These are phyloP conservation scores for Mormyrus hasselquistii DNA, from an alignment of 2,797 vertebrate genomes.

Conservation along the genomic window DNA sequence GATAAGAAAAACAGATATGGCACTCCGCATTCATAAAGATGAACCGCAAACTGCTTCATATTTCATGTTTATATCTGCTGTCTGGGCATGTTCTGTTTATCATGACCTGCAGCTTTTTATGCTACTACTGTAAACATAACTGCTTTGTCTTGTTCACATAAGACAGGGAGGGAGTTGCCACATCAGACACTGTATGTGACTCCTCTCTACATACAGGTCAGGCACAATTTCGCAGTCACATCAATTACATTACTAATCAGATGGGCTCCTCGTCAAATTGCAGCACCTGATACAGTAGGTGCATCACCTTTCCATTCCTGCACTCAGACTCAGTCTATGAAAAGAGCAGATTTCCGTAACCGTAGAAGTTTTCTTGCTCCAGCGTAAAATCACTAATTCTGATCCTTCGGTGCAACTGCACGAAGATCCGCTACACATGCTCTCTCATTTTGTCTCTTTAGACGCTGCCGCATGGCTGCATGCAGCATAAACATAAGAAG, in stretches of 20 bases:
- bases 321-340: neutral
- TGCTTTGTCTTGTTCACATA: neutral
- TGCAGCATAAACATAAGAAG: neutral
- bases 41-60: constrained; percentile 1
- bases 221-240: neutral
- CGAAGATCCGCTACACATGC: neutral
- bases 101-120: neutral
- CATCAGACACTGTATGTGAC: neutral
- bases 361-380: neutral
- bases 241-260: neutral
- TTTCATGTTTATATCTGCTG: constrained; percentile 1
- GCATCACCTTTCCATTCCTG: neutral
- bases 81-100: constrained; percentile 5
- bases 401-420: neutral
- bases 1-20: constrained; percentile 1
- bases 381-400: neutral
- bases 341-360: neutral
- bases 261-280: neutral
- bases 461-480: neutral
- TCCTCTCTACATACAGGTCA: neutral
- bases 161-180: neutral
- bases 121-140: neutral
- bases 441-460: neutral
- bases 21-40: neutral
- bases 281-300: neutral